Percentiles rank a stretch among this genome's conserved stretches.
phyloP scores from a whole-genome alignment of 2,888 invertebrate species.

The Melikaiella ostensackeni region DNA sequence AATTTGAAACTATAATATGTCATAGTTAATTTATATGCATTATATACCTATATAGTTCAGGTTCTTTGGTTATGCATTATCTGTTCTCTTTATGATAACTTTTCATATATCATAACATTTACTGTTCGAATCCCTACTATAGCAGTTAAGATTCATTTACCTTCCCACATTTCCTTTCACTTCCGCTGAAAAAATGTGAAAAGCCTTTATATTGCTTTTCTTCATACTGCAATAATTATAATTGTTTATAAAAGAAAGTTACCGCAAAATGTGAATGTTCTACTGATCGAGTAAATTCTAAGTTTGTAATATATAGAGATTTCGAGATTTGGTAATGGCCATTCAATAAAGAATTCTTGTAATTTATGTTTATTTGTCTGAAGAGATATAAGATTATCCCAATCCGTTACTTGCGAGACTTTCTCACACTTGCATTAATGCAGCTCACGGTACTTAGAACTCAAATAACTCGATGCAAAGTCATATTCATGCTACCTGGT shows the following conservation, averaged over 20 bases:
- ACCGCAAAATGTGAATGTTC: background rate
- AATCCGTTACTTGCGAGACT: conserved; percentile 3
- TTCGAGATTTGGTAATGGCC: background rate
- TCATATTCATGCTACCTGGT: conserved; percentile 23
- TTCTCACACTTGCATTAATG: conserved; percentile 30
- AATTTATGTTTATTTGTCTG: conserved; percentile 5
- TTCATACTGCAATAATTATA: background rate
- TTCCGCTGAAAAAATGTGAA: background rate
- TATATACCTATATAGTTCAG: too few relatives aligned
- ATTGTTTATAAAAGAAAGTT: background rate
- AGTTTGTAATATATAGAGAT: background rate
- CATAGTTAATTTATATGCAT: too few relatives aligned
- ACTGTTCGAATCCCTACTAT: too few relatives aligned
- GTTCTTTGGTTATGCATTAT: too few relatives aligned
- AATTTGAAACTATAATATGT: too few relatives aligned
- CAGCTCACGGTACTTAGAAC: background rate
- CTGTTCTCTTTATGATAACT: background rate
- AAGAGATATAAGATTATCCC: conserved; percentile 16
- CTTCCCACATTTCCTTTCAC: background rate
- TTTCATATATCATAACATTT: background rate
- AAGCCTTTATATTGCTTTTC: background rate
- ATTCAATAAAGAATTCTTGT: background rate
- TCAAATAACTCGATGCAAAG: conserved; percentile 22
- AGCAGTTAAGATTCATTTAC: background rate
- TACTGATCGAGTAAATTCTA: background rate